Base-by-base conservation (phyloP, 2,888 invertebrate species). In the Phlogophora meticulosa region DNA sequence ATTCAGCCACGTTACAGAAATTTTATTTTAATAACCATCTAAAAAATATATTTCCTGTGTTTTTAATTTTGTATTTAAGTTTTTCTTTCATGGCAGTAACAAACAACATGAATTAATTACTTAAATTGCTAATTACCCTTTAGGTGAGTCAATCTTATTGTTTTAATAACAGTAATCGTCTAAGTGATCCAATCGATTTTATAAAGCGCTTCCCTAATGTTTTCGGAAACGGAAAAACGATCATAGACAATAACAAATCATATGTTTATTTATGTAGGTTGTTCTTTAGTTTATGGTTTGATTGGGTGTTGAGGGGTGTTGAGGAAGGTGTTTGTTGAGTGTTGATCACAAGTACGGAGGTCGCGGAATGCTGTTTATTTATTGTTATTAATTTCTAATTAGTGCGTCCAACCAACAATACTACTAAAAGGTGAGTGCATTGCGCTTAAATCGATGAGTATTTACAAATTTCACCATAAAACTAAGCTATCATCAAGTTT, bases 201-300 rank as follows among this genome's bases (percentile, higher is more conserved):
- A 11, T 2, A 42, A n/a, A 9, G 13, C 43, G 10, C 66, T 24
- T 66, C 82, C 42, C 82, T 81, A 79, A 67, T 46, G 42, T 63
- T 64, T 53, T 72, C 85, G 88, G 88, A 89, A 87, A 84, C 85
- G 88, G 88, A 87, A 83, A 80, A 65, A 55, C 53, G 22, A 76
- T 80, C 88, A 88, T 82, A 87, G 84, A 88, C 77, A 79, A 76
- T 63, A 67, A 72, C 79, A 88, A 91, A 93, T 94, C 93, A 93
- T 94, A 94, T 94, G 94, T 94, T 95, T 95, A 93, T 94, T 93
- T 93, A 93, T 94, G 90, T 94, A 92, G 90, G 90, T 91, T 91
- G 85, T 85, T 93, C 92, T 93, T 74, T 91, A 90, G 90, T 92
- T 91, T 93, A 92, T 94, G 94, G 91, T 90, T 89, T 92, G 91